Conservation (phyloP, 2,888 invertebrate species). For the Ormyrus pomaceus region DNA sequence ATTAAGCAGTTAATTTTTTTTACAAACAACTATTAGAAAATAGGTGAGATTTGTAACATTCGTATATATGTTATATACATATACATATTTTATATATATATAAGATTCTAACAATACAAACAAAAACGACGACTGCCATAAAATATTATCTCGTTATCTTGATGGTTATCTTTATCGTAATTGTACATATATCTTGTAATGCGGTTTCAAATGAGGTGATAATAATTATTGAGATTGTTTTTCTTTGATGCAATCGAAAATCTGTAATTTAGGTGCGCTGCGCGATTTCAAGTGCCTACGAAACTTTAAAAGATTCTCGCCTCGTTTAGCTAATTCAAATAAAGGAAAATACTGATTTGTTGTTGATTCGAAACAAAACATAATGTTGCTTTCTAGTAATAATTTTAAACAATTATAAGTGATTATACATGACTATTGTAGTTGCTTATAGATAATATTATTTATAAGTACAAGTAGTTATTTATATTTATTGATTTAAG, state of each 20-base stretch:
- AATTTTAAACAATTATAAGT: constrained; percentile 1
- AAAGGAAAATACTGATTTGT: constrained; percentile 14
- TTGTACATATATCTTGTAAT: constrained; percentile 60
- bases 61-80: constrained; percentile 61
- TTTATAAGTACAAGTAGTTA: constrained; percentile 29
- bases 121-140: constrained; percentile 70
- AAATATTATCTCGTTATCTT: constrained; percentile 70
- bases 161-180: constrained; percentile 66
- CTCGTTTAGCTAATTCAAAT: constrained; percentile 36
- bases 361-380: constrained; percentile 24
- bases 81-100: constrained; percentile 57
- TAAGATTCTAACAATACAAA: constrained; percentile 63
- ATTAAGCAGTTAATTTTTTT: constrained; percentile 71
- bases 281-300: constrained; percentile 2
- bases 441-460: constrained; percentile 27
- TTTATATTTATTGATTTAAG: constrained; percentile 21
- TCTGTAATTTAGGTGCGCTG: constrained; percentile 41
- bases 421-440: constrained; percentile 30
- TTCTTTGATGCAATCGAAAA: constrained; percentile 40
- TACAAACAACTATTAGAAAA: constrained; percentile 68
- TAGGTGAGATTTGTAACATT: constrained; percentile 64
- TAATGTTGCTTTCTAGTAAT: constrained; percentile 25
- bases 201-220: constrained; percentile 63
- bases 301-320: constrained; percentile 32
- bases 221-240: constrained; percentile 55